phyloP scores from a whole-genome alignment of 2,888 invertebrate species.

The Epinotia bilunana region DNA sequence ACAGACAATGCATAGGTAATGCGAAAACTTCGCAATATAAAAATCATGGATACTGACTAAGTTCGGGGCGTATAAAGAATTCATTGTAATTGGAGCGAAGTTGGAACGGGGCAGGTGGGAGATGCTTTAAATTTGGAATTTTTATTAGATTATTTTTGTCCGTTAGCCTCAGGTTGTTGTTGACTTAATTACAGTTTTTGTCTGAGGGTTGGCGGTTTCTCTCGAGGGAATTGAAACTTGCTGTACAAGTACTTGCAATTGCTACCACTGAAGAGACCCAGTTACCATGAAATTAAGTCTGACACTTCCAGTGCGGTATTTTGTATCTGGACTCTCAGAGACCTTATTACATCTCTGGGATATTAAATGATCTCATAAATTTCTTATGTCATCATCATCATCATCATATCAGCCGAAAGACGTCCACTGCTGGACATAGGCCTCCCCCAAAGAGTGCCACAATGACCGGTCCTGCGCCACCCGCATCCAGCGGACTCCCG shows the following conservation, averaged over 20 bases:
- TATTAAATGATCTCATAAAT: no score
- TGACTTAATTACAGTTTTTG: slow-evolving; percentile 36
- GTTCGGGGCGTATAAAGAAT: slow-evolving; percentile 76
- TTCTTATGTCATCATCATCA: no score
- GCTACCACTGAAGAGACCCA: no score
- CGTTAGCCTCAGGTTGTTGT: slow-evolving; percentile 32
- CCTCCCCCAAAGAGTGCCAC: no score
- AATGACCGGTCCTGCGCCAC: no score
- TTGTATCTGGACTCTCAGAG: no score
- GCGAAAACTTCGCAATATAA: slow-evolving; percentile 76
- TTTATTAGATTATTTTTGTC: slow-evolving; percentile 28
- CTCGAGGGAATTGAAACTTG: slow-evolving; percentile 1
- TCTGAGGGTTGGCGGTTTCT: background rate
- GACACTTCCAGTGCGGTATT: no score
- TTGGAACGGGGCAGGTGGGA: slow-evolving; percentile 68
- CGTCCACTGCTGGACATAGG: no score
- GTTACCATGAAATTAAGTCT: no score
- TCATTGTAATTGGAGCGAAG: slow-evolving; percentile 69
- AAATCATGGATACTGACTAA: slow-evolving; percentile 78
- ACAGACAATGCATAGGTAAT: slow-evolving; percentile 80
- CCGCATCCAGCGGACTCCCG: no score
- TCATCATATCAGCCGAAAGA: no score
- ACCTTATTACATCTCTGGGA: no score
- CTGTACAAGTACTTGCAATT: background rate
- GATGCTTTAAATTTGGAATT: slow-evolving; percentile 34